phyloP scores from a whole-genome alignment of 2,888 invertebrate species.

The Chamaedrilus cognettii region DNA sequence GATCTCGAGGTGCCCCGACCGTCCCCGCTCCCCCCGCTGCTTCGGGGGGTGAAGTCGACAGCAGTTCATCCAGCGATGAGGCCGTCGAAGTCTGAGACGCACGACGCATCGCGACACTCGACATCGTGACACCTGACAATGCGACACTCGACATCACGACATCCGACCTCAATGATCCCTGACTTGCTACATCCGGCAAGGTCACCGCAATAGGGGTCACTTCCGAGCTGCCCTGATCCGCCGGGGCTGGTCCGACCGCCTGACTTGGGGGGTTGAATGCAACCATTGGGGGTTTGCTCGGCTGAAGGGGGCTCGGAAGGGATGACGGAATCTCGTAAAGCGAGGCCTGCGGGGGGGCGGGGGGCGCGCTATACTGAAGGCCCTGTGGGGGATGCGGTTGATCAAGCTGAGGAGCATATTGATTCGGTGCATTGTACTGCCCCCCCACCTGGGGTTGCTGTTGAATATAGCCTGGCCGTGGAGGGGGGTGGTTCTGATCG shows the following conservation, averaged over 20 bases:
- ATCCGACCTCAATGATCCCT: background rate
- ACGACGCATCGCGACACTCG: conserved; percentile 11
- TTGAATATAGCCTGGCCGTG: too few relatives aligned
- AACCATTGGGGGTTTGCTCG: conserved; percentile 1
- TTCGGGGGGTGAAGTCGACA: conserved; percentile 42
- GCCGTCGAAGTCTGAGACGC: conserved; percentile 35
- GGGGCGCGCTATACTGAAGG: too few relatives aligned
- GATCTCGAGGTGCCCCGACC: too few relatives aligned
- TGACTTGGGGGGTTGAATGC: background rate
- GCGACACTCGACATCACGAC: background rate
- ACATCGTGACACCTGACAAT: too few relatives aligned
- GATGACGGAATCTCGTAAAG: conserved; percentile 9
- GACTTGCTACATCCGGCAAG: background rate
- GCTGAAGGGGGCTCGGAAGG: conserved; percentile 11
- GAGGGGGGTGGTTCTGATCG: too few relatives aligned
- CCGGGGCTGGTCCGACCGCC: background rate
- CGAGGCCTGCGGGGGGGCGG: too few relatives aligned
- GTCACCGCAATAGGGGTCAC: background rate
- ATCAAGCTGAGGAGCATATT: too few relatives aligned
- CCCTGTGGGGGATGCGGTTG: too few relatives aligned
- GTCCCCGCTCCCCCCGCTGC: background rate
- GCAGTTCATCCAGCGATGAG: conserved; percentile 55
- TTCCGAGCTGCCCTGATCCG: background rate
- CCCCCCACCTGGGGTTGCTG: too few relatives aligned
- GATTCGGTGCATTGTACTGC: too few relatives aligned